Percentiles rank a stretch among this genome's conserved stretches.
Conservation (phyloP, 2,888 invertebrate genomes). For the Peribatodes rhomboidaria region DNA sequence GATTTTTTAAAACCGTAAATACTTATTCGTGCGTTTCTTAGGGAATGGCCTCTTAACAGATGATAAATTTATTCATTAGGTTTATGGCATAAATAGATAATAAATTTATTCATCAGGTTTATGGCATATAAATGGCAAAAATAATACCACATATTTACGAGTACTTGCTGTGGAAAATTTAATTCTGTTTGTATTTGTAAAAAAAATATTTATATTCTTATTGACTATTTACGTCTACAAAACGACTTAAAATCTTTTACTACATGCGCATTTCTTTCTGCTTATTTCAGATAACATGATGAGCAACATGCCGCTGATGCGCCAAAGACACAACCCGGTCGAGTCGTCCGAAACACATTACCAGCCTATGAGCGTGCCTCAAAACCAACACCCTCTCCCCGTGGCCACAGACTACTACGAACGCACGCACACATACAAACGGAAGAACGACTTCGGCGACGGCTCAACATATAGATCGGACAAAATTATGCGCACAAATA, state of each 20-base stretch:
- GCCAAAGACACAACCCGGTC: slow-evolving; percentile 71
- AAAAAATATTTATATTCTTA: too few species aligned
- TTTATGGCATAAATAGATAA: too few species aligned
- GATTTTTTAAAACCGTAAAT: too few species aligned
- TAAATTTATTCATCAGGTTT: too few species aligned
- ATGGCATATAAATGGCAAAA: too few species aligned
- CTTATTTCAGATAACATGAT: slow-evolving; percentile 69
- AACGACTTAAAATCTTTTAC: background rate
- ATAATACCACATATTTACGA: too few species aligned
- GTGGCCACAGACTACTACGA: slow-evolving; percentile 76
- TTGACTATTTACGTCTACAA: too few species aligned
- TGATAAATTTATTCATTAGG: too few species aligned
- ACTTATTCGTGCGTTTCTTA: too few species aligned
- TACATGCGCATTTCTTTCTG: background rate
- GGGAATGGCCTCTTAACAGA: too few species aligned
- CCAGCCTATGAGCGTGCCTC: slow-evolving; percentile 64
- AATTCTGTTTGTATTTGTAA: too few species aligned
- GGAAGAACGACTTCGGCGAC: slow-evolving; percentile 79
- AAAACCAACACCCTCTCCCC: slow-evolving; percentile 66
- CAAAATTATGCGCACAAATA: slow-evolving; percentile 76
- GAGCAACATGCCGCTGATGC: slow-evolving; percentile 72
- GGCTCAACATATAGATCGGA: slow-evolving; percentile 73
- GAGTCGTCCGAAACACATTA: slow-evolving; percentile 79
- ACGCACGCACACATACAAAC: slow-evolving; percentile 70
- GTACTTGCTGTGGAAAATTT: too few species aligned